A percentile compares a stretch with the other conserved stretches of the same genome.
Conservation (phyloP, 2,113 vertebrate species). For the Catharus fuscescens region DNA sequence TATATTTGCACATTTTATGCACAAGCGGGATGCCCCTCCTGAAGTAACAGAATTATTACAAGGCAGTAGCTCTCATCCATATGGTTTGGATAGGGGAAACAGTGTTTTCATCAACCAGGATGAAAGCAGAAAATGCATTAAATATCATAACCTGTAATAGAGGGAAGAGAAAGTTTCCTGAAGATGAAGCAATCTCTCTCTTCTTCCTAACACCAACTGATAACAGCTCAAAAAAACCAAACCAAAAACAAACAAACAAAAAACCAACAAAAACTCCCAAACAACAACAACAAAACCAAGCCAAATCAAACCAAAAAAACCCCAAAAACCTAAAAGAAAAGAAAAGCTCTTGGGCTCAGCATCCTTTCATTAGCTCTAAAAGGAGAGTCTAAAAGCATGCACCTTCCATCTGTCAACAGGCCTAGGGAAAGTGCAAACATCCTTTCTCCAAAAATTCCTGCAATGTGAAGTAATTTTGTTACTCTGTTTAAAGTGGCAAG, state of each 20-base stretch:
- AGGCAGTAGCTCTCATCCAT: neutral
- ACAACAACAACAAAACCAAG: too few relatives aligned
- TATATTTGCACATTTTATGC: constrained; percentile 36
- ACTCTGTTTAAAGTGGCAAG: neutral
- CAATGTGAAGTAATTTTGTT: neutral
- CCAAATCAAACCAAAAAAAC: too few relatives aligned
- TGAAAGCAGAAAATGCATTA: constrained; percentile 40
- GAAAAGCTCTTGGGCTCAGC: neutral
- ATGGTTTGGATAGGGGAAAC: neutral
- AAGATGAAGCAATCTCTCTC: neutral
- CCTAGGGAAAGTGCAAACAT: constrained; percentile 6
- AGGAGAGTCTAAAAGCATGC: neutral
- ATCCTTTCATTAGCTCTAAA: constrained; percentile 39
- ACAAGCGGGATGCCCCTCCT: neutral
- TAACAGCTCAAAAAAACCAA: neutral
- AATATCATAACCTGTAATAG: neutral
- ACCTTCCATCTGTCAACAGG: neutral
- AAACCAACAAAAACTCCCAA: neutral
- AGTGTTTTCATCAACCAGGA: neutral
- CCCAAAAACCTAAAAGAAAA: neutral
- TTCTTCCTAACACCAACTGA: neutral
- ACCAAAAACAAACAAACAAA: neutral
- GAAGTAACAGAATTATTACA: neutral
- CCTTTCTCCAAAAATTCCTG: constrained; percentile 8
- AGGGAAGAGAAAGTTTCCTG: neutral